Percentiles rank a stretch among this genome's conserved stretches.
Conservation (phyloP, 2,113 vertebrate genomes). For the Abramis brama region DNA sequence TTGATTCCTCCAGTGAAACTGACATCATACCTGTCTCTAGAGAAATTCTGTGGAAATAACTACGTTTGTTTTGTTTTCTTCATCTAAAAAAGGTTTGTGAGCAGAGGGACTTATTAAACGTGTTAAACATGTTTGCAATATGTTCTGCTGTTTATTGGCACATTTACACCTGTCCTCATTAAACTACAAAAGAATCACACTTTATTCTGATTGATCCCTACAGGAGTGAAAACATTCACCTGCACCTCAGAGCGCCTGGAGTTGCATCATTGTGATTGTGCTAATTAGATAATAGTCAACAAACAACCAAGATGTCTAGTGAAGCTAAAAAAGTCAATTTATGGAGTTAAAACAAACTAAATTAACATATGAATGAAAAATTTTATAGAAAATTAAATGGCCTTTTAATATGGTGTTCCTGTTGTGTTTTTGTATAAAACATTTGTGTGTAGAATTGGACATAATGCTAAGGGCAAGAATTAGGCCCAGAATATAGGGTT, state of each 20-base stretch:
- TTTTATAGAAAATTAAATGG: not conserved
- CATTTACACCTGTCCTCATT: constrained; percentile 34
- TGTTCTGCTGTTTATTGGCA: not conserved
- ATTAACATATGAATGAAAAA: not conserved
- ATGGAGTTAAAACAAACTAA: not conserved
- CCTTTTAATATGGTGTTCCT: not conserved
- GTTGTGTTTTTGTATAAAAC: not conserved
- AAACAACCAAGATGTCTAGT: not conserved
- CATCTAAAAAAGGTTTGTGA: not conserved
- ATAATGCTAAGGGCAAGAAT: not conserved
- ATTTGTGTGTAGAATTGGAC: not conserved
- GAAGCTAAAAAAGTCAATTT: not conserved
- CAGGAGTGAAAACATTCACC: constrained; percentile 1
- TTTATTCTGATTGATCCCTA: constrained; percentile 17
- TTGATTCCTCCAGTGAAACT: not conserved
- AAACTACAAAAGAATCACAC: constrained; percentile 17
- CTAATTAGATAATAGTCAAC: not conserved
- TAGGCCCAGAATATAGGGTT: not conserved
- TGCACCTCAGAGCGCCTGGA: not conserved
- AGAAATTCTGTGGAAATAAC: constrained; percentile 6
- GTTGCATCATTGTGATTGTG: constrained; percentile 12
- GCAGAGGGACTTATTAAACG: constrained; percentile 32
- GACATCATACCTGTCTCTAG: not conserved
- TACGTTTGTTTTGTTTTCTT: not conserved
- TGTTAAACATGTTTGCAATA: constrained; percentile 1